Conservation (phyloP, 2,113 vertebrate genomes). For the Edolisoma coerulescens region DNA sequence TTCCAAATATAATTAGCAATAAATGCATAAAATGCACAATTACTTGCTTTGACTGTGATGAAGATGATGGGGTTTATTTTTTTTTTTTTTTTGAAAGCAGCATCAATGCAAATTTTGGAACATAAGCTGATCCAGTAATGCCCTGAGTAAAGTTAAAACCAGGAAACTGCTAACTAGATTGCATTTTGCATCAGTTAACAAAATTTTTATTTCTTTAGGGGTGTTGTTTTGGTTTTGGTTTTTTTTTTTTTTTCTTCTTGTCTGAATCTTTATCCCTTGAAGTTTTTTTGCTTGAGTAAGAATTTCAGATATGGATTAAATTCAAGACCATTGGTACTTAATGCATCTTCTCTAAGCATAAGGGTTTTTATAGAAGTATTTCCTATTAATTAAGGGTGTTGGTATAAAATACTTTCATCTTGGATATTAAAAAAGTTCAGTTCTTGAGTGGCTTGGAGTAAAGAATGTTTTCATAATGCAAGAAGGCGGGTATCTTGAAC, state of each 20-base stretch:
- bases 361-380: background rate
- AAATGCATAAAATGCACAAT: background rate
- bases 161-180: background rate
- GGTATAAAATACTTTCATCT: background rate
- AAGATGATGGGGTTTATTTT: background rate
- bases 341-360: accelerated
- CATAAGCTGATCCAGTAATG: background rate
- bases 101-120: background rate
- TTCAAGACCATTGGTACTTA: background rate
- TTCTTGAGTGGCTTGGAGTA: background rate
- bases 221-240: background rate
- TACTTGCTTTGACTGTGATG: background rate
- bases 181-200: background rate
- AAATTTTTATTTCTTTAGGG: background rate
- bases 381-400: background rate
- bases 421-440: background rate
- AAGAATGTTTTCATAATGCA: background rate
- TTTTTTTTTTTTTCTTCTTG: background rate
- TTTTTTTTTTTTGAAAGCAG: background rate
- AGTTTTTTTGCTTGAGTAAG: background rate
- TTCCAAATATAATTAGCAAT: background rate
- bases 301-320: background rate
- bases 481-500: background rate
- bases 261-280: background rate
- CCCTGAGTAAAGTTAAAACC: background rate